Conservation (phyloP, 2,113 vertebrate genomes). For the Ophiodon elongatus region DNA sequence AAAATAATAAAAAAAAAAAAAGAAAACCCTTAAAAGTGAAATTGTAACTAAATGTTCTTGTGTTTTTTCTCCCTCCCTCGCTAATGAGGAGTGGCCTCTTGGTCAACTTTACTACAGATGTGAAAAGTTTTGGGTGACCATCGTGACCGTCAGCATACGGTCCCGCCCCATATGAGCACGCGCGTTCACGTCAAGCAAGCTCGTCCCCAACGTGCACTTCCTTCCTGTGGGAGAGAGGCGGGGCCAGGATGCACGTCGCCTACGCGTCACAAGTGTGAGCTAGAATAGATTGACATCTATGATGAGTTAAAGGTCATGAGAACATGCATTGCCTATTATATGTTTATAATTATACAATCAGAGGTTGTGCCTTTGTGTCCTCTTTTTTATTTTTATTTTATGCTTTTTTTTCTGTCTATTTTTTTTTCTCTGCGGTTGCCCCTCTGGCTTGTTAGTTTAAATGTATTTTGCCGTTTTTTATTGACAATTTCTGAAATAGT, state of each 20-base stretch:
- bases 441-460: too few species aligned
- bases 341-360: too few species aligned
- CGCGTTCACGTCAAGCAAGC: conserved; percentile 19
- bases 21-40: neutral
- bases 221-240: neutral
- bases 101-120: conserved; percentile 61
- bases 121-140: conserved; percentile 48
- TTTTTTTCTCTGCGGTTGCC: too few species aligned
- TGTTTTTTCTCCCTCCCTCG: too few species aligned
- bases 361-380: too few species aligned
- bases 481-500: too few species aligned
- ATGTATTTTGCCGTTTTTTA: too few species aligned
- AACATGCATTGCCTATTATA: too few species aligned
- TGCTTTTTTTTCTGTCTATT: too few species aligned
- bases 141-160: conserved; percentile 27
- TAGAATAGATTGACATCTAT: neutral
- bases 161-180: conserved; percentile 55
- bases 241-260: neutral
- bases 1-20: neutral
- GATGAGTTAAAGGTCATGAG: too few species aligned
- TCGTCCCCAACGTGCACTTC: neutral
- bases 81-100: neutral
- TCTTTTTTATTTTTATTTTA: too few species aligned
- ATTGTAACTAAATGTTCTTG: neutral
- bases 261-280: neutral